These are phyloP conservation scores for Centrocercus urophasianus DNA, from an alignment of 2,113 vertebrate genomes.

Conservation along the genomic window DNA sequence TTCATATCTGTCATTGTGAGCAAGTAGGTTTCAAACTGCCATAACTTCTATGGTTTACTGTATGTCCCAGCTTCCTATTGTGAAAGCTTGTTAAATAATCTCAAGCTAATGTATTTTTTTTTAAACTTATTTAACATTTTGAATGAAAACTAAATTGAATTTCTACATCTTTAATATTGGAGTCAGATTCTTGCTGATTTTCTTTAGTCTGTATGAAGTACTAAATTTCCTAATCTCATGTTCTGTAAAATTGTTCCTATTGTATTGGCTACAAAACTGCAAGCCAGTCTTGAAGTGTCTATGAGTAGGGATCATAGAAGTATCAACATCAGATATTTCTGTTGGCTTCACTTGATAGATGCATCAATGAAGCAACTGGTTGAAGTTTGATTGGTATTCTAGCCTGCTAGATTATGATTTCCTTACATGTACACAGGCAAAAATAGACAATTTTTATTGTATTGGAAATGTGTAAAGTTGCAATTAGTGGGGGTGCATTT, in stretches of 20 bases:
- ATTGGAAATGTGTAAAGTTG: neutral
- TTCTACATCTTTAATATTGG: neutral
- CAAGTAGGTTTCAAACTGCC: neutral
- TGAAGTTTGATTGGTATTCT: neutral
- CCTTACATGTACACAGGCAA: neutral
- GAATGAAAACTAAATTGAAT: neutral
- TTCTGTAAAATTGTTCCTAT: neutral
- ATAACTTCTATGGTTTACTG: neutral
- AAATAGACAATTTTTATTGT: neutral
- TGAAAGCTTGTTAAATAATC: neutral
- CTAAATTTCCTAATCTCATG: neutral
- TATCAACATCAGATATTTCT: neutral
- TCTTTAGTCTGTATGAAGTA: neutral
- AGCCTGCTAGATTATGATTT: neutral
- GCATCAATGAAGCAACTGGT: neutral
- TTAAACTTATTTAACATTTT: neutral
- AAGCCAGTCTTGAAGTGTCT: neutral
- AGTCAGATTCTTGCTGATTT: neutral
- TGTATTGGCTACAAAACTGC: neutral
- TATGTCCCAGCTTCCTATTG: neutral
- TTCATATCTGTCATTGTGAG: neutral
- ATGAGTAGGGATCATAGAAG: neutral
- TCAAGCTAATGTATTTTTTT: neutral
- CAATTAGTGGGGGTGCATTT: neutral
- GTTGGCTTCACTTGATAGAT: neutral